A percentile compares a stretch with the other conserved stretches of the same genome.
Conservation (phyloP, 2,888 invertebrate genomes). For the Campoletis raptor region DNA sequence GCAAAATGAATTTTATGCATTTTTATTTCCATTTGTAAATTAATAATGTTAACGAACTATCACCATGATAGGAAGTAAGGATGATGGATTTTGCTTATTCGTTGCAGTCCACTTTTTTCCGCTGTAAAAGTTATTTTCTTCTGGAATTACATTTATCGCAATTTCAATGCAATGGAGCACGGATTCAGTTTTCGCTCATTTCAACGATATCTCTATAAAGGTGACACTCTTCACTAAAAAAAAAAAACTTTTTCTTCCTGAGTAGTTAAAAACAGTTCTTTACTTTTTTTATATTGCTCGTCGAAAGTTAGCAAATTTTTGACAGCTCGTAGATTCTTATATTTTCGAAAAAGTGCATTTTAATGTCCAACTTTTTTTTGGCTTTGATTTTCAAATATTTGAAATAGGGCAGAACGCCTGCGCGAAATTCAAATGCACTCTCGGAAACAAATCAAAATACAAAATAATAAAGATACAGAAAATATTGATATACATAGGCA, state of each 20-base stretch:
- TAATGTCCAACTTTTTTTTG: background rate
- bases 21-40: background rate
- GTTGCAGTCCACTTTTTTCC: background rate
- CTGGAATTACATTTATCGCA: background rate
- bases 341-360: background rate
- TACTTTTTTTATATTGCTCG: no score
- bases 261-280: no score
- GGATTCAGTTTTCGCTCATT: no score
- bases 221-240: no score
- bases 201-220: no score
- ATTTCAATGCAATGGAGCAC: background rate
- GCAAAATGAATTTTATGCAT: slow-evolving; percentile 59
- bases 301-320: no score
- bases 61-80: background rate
- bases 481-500: no score
- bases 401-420: background rate
- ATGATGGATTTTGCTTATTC: background rate
- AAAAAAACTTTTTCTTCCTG: no score
- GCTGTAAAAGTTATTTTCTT: background rate
- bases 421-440: background rate
- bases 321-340: background rate
- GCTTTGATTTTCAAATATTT: background rate
- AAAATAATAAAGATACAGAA: background rate
- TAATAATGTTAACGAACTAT: background rate
- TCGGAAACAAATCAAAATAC: background rate